phyloP scores from a whole-genome alignment of 2,888 invertebrate species.

The Chrysolina oricalcia region DNA sequence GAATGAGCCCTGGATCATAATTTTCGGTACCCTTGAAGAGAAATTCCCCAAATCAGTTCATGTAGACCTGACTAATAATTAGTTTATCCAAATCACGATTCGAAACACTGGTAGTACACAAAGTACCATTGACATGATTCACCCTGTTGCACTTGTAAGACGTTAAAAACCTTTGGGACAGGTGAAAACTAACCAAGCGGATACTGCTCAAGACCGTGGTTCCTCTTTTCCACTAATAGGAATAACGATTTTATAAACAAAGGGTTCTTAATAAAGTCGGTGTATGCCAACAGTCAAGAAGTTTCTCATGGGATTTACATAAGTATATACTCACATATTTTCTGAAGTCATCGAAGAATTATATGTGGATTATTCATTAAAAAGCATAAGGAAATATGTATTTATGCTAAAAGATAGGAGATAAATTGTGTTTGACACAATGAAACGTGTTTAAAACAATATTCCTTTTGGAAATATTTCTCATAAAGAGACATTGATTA shows the following conservation, averaged over 20 bases:
- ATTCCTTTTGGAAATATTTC: too few relatives aligned
- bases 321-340: background rate
- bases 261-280: constrained; percentile 10
- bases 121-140: constrained; percentile 20
- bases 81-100: too few relatives aligned
- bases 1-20: too few relatives aligned
- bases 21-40: too few relatives aligned
- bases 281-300: background rate
- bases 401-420: background rate
- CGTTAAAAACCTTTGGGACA: constrained; percentile 36
- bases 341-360: background rate
- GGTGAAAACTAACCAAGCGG: constrained; percentile 55
- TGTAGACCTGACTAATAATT: too few relatives aligned
- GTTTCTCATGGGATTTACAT: constrained; percentile 10
- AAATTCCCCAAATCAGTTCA: too few relatives aligned
- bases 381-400: background rate
- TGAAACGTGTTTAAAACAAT: too few relatives aligned
- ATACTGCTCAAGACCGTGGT: constrained; percentile 55
- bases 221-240: constrained; percentile 54
- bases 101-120: background rate
- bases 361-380: background rate
- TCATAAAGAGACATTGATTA: too few relatives aligned
- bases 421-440: too few relatives aligned
- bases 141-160: constrained; percentile 35
- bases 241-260: constrained; percentile 39